A percentile compares a stretch with the other conserved stretches of the same genome.
phyloP scores from a whole-genome alignment of 2,113 vertebrate genomes.

The Microtus montanus region DNA sequence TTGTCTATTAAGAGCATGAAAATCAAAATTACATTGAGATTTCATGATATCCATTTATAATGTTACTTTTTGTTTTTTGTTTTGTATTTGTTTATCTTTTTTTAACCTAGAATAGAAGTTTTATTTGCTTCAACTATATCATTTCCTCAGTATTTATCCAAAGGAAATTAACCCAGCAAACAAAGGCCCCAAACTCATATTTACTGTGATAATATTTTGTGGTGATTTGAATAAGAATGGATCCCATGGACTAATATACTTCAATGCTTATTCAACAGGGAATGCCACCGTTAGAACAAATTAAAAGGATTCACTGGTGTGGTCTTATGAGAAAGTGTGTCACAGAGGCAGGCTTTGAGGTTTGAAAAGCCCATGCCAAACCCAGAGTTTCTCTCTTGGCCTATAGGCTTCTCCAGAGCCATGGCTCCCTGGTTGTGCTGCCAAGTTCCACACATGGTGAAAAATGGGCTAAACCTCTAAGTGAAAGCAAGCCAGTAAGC shows the following conservation, averaged over 20 bases:
- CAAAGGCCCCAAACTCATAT: neutral
- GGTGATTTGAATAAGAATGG: neutral
- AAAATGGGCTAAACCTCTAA: neutral
- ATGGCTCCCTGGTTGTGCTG: too few species aligned
- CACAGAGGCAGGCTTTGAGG: neutral
- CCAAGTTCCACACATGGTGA: neutral
- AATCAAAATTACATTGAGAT: neutral
- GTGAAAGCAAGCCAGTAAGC: neutral
- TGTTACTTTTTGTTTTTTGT: neutral
- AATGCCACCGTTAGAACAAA: neutral
- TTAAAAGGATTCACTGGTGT: neutral
- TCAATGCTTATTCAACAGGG: neutral
- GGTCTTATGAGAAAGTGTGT: neutral
- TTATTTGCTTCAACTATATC: neutral
- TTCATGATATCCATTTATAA: neutral
- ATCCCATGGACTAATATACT: neutral
- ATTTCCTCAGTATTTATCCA: neutral
- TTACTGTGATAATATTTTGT: neutral
- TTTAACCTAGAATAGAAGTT: neutral
- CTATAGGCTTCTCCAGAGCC: neutral
- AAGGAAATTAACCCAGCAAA: neutral
- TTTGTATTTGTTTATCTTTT: neutral
- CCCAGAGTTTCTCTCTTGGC: too few species aligned
- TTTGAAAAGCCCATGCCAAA: neutral
- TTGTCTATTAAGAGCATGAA: neutral